Evolutionary conservation across 2,797 vertebrate genomes (phyloP), one percentile per base, ranked within the genome.

Genomic region (Prionace glauca): DNA sequence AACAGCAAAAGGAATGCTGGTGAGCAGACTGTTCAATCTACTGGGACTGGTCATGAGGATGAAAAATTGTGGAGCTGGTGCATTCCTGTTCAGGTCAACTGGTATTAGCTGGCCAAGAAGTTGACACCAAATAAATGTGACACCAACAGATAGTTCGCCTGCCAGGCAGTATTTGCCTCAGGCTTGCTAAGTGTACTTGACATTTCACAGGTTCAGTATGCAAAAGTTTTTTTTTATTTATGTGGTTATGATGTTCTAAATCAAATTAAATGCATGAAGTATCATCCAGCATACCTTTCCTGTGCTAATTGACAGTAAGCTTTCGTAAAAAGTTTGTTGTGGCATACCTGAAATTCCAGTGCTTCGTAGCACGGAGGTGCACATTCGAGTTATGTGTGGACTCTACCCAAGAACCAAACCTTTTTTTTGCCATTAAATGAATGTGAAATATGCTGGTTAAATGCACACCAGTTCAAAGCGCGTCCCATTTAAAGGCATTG

Each of bases 121-220:
- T 95, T 74, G 67, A 95, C 71, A 20, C 93, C 93, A 95, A 95
- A 95, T 95, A 95, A 95, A 95, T 95, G 93, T 95, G 93, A 95
- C 93, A 95, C 93, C 93, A n/a, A 60, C 24, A 77, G 93, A 95
- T n/a, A 74, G 69, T 56, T 20, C 71, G 93, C 29, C 93, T 56
- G 72, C 72, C 93, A 60, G 41, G 32, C 93, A 95, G 32, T 77
- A 50, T 72, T 77, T 77, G 69, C 93, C 45, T 32, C 12, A 2
- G 72, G 71, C 93, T 69, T 95, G 93, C 45, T 74, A 94, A 72
- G 93, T 74, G 67, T 14, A 95, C 71, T 95, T 72, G 71, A 95
- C 71, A 74, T 77, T 74, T 95, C 45, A 74, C 71, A 95, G 90
- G 90, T 69, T 92, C 90, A 36, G 65, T 26, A 92, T 72, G 50